phyloP scores from a whole-genome alignment of 2,113 vertebrate genomes.

The Malurus melanocephalus region DNA sequence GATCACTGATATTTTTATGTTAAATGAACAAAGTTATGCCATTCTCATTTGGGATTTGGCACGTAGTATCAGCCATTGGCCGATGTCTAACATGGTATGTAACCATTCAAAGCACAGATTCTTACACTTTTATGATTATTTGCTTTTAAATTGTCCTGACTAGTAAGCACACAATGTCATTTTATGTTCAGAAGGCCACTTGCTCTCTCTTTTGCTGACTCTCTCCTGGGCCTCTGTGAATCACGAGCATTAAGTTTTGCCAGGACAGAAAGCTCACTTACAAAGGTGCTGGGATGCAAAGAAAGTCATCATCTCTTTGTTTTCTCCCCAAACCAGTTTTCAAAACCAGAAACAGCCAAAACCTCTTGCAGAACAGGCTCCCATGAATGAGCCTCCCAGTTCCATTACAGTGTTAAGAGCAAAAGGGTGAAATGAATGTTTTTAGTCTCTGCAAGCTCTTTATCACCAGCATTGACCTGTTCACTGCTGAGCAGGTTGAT shows the following conservation, averaged over 20 bases:
- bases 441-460: not conserved
- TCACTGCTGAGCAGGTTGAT: not conserved
- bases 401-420: not conserved
- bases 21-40: not conserved
- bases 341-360: conserved; percentile 3
- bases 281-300: not conserved
- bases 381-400: not conserved
- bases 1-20: not conserved
- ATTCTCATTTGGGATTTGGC: not conserved
- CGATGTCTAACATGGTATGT: not conserved
- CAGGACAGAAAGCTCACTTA: not conserved
- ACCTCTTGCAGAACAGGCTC: not conserved
- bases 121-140: not conserved
- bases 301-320: not conserved
- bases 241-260: not conserved
- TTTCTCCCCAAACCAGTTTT: not conserved
- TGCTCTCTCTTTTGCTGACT: not conserved
- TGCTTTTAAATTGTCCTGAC: not conserved
- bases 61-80: not conserved
- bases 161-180: not conserved
- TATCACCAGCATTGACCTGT: not conserved
- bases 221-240: not conserved
- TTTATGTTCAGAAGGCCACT: not conserved
- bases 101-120: not conserved
- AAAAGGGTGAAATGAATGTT: conserved; percentile 16